Evolutionary conservation across 2,797 vertebrate species (phyloP), one percentile per base, ranked within the genome.

Genomic region (Vespertilio murinus): DNA sequence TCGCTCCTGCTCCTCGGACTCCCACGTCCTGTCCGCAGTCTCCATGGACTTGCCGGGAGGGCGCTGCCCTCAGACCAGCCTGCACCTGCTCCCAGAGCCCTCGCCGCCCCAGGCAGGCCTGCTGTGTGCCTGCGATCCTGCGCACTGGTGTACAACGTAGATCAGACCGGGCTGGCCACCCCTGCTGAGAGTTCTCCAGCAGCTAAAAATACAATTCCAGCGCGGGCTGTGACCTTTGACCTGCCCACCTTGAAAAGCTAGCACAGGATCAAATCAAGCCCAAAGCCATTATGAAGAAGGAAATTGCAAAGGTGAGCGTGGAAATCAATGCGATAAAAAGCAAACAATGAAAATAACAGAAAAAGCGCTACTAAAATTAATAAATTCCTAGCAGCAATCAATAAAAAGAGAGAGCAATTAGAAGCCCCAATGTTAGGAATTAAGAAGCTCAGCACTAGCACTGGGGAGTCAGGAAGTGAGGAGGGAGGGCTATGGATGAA

Each of bases 151-250:
- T 16, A 18, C 35, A 17, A 30, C 3, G 8, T 10, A 20, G 56
- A 14, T 18, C 78, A 6, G 42, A 7, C 0, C 8, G 3, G 14
- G 8, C 30, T 2, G 0, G 0, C 4, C 28, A 1, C 3, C 0
- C 20, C 38, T 14, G 54, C 83, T 35, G 28, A 6, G 23, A 45
- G 3, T 38, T 12, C 71, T 12, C 6, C 20, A 12, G 7, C 13
- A 18, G 69, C 65, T 52, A 16, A 6, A 80, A 61, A 25, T 18
- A 45, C 33, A 82, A 54, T 1, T 4, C 28, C 10, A 18, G 25
- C 2, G 0, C 8, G 28, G 22, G 12, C 11, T 28, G 38, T 38
- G 49, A 6, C 2, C 25, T 56, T 6, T 3, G 40, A 28, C 9
- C 47, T n/a, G 9, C 18, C 56, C 12, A 30, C 67, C 59, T 80